Evolutionary conservation across 2,113 vertebrate genomes (phyloP).

Genomic region (Mirounga angustirostris): DNA sequence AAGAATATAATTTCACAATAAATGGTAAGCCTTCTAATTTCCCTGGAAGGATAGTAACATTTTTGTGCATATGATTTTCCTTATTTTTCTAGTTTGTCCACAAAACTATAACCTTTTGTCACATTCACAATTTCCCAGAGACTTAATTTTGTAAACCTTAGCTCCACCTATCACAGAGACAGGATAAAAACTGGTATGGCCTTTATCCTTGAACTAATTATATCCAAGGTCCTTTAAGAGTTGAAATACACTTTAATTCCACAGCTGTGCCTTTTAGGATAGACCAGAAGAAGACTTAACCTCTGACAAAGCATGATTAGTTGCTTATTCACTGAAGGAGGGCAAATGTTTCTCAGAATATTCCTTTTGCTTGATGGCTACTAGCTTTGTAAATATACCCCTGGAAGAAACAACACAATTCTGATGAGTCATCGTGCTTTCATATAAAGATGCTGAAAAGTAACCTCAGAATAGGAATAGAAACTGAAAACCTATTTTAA

Average conservation of each 20-base stretch:
- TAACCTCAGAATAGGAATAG: constrained; percentile 63
- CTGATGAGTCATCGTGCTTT: constrained; percentile 45
- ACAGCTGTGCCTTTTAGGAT: background rate
- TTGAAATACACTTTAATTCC: background rate
- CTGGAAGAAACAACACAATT: background rate
- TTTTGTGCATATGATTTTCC: background rate
- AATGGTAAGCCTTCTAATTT: background rate
- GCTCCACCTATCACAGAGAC: background rate
- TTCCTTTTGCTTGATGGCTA: background rate
- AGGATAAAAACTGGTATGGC: background rate
- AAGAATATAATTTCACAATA: background rate
- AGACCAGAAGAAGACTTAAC: background rate
- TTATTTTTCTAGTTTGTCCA: background rate
- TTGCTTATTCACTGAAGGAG: background rate
- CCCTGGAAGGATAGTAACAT: background rate
- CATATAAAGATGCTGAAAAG: background rate
- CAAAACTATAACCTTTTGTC: background rate
- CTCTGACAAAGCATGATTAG: background rate
- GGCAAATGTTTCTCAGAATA: background rate
- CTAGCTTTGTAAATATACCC: background rate
- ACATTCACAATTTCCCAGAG: background rate
- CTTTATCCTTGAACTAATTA: background rate
- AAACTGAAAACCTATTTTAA: constrained; percentile 69
- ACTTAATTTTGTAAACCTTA: constrained; percentile 15
- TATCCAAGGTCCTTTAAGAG: background rate